These are phyloP conservation scores for Tiliacea aurago DNA, from an alignment of 2,888 invertebrate species.

Conservation along the genomic window DNA sequence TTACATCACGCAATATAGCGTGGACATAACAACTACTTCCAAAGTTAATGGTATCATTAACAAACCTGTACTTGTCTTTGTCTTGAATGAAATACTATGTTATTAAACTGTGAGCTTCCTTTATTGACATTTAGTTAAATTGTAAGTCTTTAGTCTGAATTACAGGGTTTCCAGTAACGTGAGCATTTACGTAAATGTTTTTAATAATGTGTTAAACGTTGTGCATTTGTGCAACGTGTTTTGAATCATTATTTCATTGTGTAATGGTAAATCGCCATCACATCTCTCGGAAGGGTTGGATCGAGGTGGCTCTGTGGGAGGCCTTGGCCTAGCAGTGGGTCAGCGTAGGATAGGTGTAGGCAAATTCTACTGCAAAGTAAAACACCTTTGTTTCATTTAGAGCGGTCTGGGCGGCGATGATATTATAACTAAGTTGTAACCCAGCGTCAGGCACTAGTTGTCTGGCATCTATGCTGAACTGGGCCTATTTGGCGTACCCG, in stretches of 20 bases:
- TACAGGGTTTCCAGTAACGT: constrained; percentile 4
- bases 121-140: constrained; percentile 12
- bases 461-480: too few species aligned
- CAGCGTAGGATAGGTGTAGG: too few species aligned
- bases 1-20: background rate
- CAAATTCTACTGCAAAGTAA: too few species aligned
- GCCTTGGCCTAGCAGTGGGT: too few species aligned
- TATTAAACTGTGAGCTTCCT: constrained; percentile 21
- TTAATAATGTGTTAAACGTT: constrained; percentile 13
- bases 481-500: too few species aligned
- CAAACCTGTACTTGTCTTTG: constrained; percentile 13
- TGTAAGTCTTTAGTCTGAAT: constrained; percentile 18
- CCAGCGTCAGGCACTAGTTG: too few species aligned
- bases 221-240: constrained; percentile 13
- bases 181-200: constrained; percentile 32
- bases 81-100: constrained; percentile 29
- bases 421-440: too few species aligned
- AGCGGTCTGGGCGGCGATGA: too few species aligned
- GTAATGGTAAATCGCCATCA: background rate
- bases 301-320: too few species aligned
- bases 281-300: too few species aligned
- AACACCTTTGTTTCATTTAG: too few species aligned
- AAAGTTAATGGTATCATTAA: constrained; percentile 31
- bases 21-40: constrained; percentile 21
- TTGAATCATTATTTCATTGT: constrained; percentile 17